Evolutionary conservation across 2,797 vertebrate genomes (phyloP).

Genomic region (Tauraco hartlaubi): DNA sequence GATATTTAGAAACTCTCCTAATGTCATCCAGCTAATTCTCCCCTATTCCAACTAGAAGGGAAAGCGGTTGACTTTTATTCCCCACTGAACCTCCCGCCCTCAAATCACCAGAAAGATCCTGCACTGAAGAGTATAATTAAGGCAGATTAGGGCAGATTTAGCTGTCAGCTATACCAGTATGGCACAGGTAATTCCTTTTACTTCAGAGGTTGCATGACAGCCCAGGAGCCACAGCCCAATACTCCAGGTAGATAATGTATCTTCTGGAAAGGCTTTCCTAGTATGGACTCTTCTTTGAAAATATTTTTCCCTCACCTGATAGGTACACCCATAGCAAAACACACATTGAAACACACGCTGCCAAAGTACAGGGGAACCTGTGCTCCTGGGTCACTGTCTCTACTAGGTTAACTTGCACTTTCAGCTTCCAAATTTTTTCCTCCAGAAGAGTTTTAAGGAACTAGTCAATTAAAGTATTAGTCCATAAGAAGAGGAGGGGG

Average conservation of each 20-base stretch:
- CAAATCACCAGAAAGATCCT: slow-evolving; percentile 73
- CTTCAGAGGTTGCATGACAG: background rate
- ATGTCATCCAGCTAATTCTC: slow-evolving; percentile 71
- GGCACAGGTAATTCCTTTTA: slow-evolving; percentile 20
- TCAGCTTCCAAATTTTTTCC: background rate
- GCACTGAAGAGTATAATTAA: slow-evolving; percentile 71
- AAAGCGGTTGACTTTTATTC: slow-evolving; percentile 75
- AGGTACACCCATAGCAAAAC: background rate
- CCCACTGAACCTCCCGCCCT: slow-evolving; percentile 58
- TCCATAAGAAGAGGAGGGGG: background rate
- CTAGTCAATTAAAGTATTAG: background rate
- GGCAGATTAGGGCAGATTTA: slow-evolving; percentile 54
- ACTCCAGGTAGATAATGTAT: background rate
- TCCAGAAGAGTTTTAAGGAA: background rate
- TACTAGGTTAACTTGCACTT: background rate
- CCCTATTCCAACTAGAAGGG: slow-evolving; percentile 51
- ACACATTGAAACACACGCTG: background rate
- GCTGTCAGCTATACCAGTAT: background rate
- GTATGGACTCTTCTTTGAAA: accelerated
- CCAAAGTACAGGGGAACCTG: background rate
- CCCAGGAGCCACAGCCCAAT: background rate
- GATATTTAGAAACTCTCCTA: slow-evolving; percentile 81
- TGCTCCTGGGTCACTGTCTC: background rate
- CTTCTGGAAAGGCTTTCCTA: background rate
- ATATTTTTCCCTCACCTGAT: background rate